These are phyloP conservation scores for Bombus balteatus DNA, from an alignment of 1,140 invertebrate genomes.

Conservation along the genomic window DNA sequence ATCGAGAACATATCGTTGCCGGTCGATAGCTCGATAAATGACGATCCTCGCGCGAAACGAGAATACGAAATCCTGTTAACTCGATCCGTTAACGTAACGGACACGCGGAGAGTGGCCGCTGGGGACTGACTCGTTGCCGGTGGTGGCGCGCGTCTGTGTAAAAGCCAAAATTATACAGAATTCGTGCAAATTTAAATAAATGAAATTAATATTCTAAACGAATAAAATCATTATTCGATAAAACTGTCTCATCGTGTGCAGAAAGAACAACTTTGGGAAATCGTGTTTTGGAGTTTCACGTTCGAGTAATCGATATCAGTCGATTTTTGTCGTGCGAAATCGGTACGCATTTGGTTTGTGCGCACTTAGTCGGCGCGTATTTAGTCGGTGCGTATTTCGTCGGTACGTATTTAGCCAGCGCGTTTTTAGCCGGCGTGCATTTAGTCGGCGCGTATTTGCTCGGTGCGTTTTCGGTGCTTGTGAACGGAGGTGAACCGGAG, in stretches of 20 bases:
- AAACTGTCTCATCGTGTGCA: neutral
- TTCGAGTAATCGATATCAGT: neutral
- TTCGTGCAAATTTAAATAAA: neutral
- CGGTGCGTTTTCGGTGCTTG: slow-evolving; percentile 5
- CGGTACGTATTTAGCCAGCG: neutral
- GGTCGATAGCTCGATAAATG: neutral
- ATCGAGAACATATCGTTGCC: neutral
- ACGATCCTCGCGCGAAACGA: slow-evolving; percentile 11
- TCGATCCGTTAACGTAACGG: slow-evolving; percentile 52
- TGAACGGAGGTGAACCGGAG: slow-evolving; percentile 12
- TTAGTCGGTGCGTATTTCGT: neutral
- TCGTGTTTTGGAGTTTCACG: neutral
- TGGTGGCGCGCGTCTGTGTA: neutral
- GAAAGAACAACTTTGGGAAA: neutral
- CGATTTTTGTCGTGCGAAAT: neutral
- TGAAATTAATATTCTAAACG: neutral
- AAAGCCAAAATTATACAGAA: slow-evolving; percentile 1
- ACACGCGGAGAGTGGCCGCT: slow-evolving; percentile 23
- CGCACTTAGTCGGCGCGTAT: neutral
- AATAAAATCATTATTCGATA: neutral
- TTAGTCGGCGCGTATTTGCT: neutral
- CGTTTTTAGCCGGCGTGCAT: neutral
- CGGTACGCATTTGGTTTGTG: neutral
- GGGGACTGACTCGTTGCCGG: neutral
- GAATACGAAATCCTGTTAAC: slow-evolving; percentile 53